Conservation (phyloP, 2,113 vertebrate species). For the Neodon shergylaensis region DNA sequence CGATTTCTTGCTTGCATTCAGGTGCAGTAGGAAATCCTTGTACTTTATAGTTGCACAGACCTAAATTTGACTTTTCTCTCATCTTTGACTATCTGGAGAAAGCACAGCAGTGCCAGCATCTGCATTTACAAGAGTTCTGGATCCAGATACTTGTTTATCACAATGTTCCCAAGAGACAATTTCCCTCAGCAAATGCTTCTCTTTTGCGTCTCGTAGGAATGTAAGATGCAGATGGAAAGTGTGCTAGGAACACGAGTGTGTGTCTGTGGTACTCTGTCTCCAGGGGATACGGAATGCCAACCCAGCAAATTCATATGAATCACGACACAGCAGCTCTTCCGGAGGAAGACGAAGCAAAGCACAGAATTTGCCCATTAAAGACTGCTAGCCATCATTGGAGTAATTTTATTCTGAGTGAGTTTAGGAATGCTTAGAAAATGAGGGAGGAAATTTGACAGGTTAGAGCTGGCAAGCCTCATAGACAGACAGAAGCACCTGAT, state of each 20-base stretch:
- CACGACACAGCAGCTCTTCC: neutral
- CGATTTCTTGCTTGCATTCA: neutral
- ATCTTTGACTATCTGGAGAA: neutral
- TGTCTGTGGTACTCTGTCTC: neutral
- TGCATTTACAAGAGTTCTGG: neutral
- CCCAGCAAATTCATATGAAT: neutral
- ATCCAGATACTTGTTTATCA: conserved; percentile 4
- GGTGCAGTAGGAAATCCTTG: neutral
- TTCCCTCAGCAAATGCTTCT: conserved; percentile 38
- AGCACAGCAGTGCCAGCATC: neutral
- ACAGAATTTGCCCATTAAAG: neutral
- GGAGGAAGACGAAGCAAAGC: neutral
- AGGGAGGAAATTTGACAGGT: neutral
- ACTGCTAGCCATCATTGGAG: neutral
- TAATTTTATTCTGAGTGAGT: conserved; percentile 16
- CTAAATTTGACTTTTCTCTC: neutral
- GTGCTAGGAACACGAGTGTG: neutral
- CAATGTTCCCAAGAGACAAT: conserved; percentile 19
- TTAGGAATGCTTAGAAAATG: conserved; percentile 42
- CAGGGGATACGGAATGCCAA: neutral
- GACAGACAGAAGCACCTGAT: neutral
- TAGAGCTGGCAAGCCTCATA: neutral
- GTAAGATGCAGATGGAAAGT: conserved; percentile 28
- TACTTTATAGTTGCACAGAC: neutral
- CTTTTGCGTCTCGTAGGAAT: neutral